Evolutionary conservation across 2,888 invertebrate genomes (phyloP).

Genomic region (Brenthis daphne): DNA sequence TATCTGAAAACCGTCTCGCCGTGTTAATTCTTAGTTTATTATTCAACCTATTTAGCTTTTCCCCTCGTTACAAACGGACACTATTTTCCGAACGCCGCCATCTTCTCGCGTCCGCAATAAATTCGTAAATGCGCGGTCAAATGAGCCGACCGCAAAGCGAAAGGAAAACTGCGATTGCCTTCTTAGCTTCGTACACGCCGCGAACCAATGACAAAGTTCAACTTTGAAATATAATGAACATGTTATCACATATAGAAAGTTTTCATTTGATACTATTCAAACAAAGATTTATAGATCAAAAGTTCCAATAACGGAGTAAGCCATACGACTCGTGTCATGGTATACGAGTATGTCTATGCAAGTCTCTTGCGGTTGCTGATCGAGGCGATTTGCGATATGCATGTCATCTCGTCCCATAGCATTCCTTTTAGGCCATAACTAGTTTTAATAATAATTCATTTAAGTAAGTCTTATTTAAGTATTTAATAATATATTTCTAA

Average conservation of each 20-base stretch:
- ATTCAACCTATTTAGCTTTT: conserved; percentile 66
- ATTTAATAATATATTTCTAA: no score
- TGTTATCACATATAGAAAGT: no score
- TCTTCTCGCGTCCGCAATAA: conserved; percentile 66
- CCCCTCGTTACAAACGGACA: conserved; percentile 65
- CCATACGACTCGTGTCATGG: conserved; percentile 16
- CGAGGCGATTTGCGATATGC: conserved; percentile 20
- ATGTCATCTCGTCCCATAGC: conserved; percentile 23
- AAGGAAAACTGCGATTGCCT: conserved; percentile 28
- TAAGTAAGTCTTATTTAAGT: no score
- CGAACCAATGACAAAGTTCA: conserved; percentile 14
- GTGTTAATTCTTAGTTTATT: conserved; percentile 57
- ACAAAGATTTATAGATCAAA: no score
- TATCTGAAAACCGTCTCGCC: conserved; percentile 45
- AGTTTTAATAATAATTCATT: no score
- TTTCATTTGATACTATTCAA: neutral
- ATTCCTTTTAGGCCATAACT: neutral
- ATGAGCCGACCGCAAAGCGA: conserved; percentile 63
- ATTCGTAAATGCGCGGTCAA: conserved; percentile 63
- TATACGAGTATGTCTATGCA: conserved; percentile 2
- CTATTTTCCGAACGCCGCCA: conserved; percentile 64
- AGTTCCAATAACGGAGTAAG: neutral
- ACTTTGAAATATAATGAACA: neutral
- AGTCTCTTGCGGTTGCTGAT: conserved; percentile 21
- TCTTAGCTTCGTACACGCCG: conserved; percentile 15